Evolutionary conservation across 1,140 invertebrate genomes (phyloP).

Genomic region (Sycophaga agraensis): DNA sequence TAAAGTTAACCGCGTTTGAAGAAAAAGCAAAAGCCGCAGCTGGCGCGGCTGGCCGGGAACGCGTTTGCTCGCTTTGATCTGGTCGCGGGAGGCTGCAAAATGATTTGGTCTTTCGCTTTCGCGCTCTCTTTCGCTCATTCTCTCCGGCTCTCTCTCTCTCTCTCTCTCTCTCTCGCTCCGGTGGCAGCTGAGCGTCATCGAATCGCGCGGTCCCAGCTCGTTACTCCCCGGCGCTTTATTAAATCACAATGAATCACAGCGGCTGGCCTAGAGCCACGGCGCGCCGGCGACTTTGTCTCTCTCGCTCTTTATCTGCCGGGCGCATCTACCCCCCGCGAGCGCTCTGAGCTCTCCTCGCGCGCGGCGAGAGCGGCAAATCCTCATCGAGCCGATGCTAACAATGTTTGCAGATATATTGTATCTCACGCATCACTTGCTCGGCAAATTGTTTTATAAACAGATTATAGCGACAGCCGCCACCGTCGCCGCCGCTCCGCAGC

Average conservation of each 20-base stretch:
- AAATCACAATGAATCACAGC: conserved; percentile 40
- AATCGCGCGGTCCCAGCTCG: not conserved
- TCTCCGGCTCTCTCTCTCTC: too few relatives aligned
- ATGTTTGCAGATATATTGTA: conserved; percentile 62
- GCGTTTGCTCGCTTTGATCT: conserved; percentile 15
- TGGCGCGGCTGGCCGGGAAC: not conserved
- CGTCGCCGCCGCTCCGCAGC: conserved; percentile 25
- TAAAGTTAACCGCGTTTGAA: conserved; percentile 5
- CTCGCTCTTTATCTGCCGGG: conserved; percentile 16
- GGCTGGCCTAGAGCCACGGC: conserved; percentile 11
- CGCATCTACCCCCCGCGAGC: not conserved
- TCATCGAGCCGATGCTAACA: conserved; percentile 60
- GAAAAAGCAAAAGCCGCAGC: conserved; percentile 2
- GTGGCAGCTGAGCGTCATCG: not conserved
- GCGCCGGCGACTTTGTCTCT: conserved; percentile 10
- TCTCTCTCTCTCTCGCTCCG: not conserved
- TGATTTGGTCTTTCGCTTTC: too few relatives aligned
- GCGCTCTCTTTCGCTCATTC: too few relatives aligned
- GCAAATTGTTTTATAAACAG: conserved; percentile 63
- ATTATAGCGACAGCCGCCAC: conserved; percentile 54
- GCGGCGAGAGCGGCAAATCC: conserved; percentile 41
- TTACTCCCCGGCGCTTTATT: conserved; percentile 30
- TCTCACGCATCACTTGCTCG: conserved; percentile 60
- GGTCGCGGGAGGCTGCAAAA: too few relatives aligned
- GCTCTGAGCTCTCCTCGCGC: conserved; percentile 8